Conservation (phyloP, 2,797 vertebrate species). For the Gymnothorax reevesii region DNA sequence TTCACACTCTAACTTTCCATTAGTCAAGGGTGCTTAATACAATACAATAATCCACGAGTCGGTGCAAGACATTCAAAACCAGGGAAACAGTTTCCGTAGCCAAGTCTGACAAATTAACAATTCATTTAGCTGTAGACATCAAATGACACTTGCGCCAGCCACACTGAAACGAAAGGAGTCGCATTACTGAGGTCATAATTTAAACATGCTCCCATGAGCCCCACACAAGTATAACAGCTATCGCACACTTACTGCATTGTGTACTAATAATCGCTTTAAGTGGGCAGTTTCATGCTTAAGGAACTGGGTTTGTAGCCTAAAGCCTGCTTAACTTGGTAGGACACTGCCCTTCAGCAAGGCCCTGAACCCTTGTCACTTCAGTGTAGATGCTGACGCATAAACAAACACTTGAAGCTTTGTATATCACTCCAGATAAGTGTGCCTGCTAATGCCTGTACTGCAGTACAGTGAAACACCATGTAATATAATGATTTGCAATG, state of each 20-base stretch:
- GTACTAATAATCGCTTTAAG: neutral
- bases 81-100: neutral
- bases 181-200: neutral
- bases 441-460: neutral
- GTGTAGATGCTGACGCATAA: too few relatives aligned
- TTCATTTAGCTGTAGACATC: neutral
- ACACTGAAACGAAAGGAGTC: neutral
- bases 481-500: neutral
- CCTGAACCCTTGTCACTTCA: too few relatives aligned
- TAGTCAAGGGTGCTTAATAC: neutral
- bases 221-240: neutral
- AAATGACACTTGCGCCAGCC: neutral
- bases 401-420: too few relatives aligned
- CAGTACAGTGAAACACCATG: neutral
- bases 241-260: neutral
- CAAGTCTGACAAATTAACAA: constrained; percentile 18
- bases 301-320: neutral
- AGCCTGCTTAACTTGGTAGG: neutral
- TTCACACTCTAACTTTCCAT: constrained; percentile 11
- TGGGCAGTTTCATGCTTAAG: neutral
- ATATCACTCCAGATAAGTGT: too few relatives aligned
- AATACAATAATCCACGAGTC: neutral
- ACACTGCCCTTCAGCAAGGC: too few relatives aligned
- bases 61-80: constrained; percentile 3
- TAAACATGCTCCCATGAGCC: neutral